Evolutionary conservation across 2,113 vertebrate species (phyloP), one percentile per base, ranked within the genome.

Genomic region (Noturus placidus): DNA sequence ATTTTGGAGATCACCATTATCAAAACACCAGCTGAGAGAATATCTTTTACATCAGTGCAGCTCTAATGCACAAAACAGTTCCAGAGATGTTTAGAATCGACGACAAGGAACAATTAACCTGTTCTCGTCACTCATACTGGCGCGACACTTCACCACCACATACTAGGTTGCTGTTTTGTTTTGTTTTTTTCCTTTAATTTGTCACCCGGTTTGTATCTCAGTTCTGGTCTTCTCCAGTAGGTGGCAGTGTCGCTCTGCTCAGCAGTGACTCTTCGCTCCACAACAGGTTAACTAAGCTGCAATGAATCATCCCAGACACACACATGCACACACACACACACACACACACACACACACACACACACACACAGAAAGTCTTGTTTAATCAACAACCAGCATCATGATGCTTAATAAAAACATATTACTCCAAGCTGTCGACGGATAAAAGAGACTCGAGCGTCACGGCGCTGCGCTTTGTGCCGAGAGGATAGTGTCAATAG

Each of bases 241-340:
- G 89, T 90, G 89, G 85, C 85, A 90, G 87, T 88, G 46, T 90
- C 89, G 82, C n/a, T 88, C 87, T 88, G 85, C 70, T 80, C 10
- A 82, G 82, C 50, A 82, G 14, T 46, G 57, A 67, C 72, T 33
- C 59, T 85, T 42, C n/a, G 10, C 46, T 84, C 65, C n/a, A 84
- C 65, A 70, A 84, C 83, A 84, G 67, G 83, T 84, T 84, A 84
- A 84, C 83, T 74, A 84, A 84, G 67, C 83, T 56, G 65, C 54
- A 74, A 67, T 79, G 57, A 82, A 56, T 77, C 83, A 84, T 7
- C 84, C 67, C 87, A 54, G 74, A 54, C 57, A 22, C 63, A 52
- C 74, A 83, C 84, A 30, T 20, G 30, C 76, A 80, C 76, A 67
- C 85, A 80, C 76, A 63, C 74, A 83, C 84, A 30, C 13, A 22